phyloP scores from a whole-genome alignment of 2,888 invertebrate genomes.

The Cataglyphis cursor region DNA sequence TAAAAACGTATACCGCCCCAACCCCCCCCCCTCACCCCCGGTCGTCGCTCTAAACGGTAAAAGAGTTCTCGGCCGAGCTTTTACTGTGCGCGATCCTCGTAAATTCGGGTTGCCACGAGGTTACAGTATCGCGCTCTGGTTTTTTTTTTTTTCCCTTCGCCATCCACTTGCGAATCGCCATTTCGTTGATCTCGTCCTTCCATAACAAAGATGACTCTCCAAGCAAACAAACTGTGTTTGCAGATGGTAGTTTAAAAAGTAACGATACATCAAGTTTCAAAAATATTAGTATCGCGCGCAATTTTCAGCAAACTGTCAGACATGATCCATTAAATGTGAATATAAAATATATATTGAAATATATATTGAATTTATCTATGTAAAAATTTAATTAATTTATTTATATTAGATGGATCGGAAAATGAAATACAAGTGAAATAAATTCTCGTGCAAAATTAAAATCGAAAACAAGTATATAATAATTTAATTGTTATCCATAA shows the following conservation, averaged over 20 bases:
- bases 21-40: neutral
- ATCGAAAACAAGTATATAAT: neutral
- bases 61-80: slow-evolving; percentile 71
- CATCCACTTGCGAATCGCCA: slow-evolving; percentile 1
- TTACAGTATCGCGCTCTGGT: slow-evolving; percentile 44
- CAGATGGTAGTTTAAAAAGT: neutral
- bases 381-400: too few species aligned
- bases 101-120: slow-evolving; percentile 69
- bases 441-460: neutral
- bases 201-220: slow-evolving; percentile 26
- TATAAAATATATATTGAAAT: neutral
- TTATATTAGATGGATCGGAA: too few species aligned
- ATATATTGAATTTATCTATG: neutral
- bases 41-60: slow-evolving; percentile 57
- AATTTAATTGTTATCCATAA: neutral
- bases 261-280: neutral
- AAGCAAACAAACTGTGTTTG: slow-evolving; percentile 11
- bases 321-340: neutral
- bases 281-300: neutral
- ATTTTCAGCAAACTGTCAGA: neutral
- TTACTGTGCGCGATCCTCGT: slow-evolving; percentile 76
- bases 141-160: neutral
- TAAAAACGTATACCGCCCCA: slow-evolving; percentile 30
- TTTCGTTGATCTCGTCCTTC: slow-evolving; percentile 13
- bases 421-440: too few species aligned